Evolutionary conservation across 2,797 vertebrate genomes (phyloP), one percentile per base, ranked within the genome.

Genomic region (Enteromius trimaculatus): DNA sequence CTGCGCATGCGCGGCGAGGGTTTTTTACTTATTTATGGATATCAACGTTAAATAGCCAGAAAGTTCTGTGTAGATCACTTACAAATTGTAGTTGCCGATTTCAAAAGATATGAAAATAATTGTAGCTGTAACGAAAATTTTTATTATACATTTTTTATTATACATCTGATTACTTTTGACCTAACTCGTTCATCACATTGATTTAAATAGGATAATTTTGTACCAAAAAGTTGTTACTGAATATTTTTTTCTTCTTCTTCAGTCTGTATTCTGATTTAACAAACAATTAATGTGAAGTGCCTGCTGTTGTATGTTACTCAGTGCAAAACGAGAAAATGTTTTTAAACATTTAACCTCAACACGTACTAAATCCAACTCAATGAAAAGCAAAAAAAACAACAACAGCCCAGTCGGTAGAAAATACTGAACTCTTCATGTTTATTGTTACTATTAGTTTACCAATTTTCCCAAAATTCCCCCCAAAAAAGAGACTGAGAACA

Each of bases 401-500:
- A 42, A 10, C 39, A 42, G 42, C 10, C 42, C 42, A 44, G 42
- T 44, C 42, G 42, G 42, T 44, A 44, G 42, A 44, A 47, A 39
- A 64, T 49, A 6, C 4, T 19, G 21, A 8, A 60, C 7, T 64
- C 0, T 49, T n/a, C 6, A 1, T 16, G 34, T 23, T 76, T 58
- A 75, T 79, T 13, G 47, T 68, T 65, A 23, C 53, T 70, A 19
- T 69, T 49, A 64, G 60, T 75, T 83, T 65, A 75, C 34, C 77
- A 2, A 26, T 44, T 70, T 78, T 26, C 19, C 71, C 21, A 72
- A 26, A 64, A 44, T 83, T 78, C 60, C 60, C 58, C 29, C 16
- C 17, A 81, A 86, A 87, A 79, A 85, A 60, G 80, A 13, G 53
- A 77, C 76, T 62, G 37, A 81, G 19, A 74, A 72, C 26, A 37